Conservation (phyloP, 2,113 vertebrate genomes). For the Dasyurus viverrinus region DNA sequence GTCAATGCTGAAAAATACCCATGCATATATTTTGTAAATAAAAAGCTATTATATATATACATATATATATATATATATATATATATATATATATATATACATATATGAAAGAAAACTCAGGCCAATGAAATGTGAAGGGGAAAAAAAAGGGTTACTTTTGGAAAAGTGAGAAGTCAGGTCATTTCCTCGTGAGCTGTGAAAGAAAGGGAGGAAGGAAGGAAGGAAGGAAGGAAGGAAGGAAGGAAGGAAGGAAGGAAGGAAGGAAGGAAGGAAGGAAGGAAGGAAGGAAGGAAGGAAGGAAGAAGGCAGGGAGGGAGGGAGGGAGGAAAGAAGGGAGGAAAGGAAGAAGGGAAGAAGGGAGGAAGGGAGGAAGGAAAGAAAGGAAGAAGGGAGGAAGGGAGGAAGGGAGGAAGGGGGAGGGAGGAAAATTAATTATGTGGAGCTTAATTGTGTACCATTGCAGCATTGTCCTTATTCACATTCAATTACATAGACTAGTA, state of each 20-base stretch:
- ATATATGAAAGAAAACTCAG: too few species aligned
- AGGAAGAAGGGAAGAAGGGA: not conserved
- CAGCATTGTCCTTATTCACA: slow-evolving; percentile 26
- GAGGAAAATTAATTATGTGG: slow-evolving; percentile 8
- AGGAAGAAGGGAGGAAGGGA: too few species aligned
- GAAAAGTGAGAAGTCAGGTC: not conserved
- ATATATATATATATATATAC: too few species aligned
- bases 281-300: too few species aligned
- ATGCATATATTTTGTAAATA: too few species aligned
- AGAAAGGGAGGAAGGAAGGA: not conserved
- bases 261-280: too few species aligned
- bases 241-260: too few species aligned
- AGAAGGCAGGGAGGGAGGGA: not conserved
- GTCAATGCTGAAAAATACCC: too few species aligned
- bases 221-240: not conserved
- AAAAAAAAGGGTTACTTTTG: slow-evolving; percentile 14
- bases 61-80: too few species aligned
- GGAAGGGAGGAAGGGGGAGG: not conserved
- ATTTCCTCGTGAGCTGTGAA: slow-evolving; percentile 36
- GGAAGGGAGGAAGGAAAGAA: too few species aligned
- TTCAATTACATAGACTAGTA: not conserved
- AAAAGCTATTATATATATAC: too few species aligned
- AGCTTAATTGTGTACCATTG: slow-evolving; percentile 16
- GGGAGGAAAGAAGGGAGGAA: not conserved
- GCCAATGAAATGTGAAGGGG: slow-evolving; percentile 22